phyloP scores from a whole-genome alignment of 2,797 vertebrate genomes.

The Anguilla obscura region DNA sequence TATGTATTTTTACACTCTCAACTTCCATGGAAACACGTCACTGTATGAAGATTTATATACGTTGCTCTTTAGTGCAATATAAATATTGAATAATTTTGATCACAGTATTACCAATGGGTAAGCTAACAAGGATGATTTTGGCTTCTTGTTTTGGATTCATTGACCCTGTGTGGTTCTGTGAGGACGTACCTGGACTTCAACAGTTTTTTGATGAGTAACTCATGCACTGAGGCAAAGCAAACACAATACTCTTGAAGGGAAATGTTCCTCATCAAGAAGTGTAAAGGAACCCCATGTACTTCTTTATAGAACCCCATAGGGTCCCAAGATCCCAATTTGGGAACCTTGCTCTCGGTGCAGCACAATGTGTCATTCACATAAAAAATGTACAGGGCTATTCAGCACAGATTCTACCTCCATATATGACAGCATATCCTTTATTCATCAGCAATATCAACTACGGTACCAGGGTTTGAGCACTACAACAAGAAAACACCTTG shows the following conservation, averaged over 20 bases:
- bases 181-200: neutral
- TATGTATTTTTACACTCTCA: neutral
- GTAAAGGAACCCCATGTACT: neutral
- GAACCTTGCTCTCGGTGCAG: neutral
- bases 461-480: neutral
- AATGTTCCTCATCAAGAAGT: neutral
- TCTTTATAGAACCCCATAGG: neutral
- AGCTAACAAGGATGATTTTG: neutral
- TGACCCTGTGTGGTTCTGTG: neutral
- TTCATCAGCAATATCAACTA: neutral
- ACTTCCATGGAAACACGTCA: neutral
- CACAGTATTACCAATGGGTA: neutral
- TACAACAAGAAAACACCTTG: neutral
- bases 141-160: neutral
- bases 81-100: neutral
- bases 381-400: neutral
- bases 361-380: neutral
- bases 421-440: neutral
- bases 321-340: neutral
- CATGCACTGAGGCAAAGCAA: neutral
- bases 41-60: neutral
- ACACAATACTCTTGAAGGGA: neutral
- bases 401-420: neutral
- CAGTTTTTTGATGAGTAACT: neutral
- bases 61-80: neutral